Evolutionary conservation across 1,140 invertebrate genomes (phyloP), one percentile per base, ranked within the genome.

Genomic region (Cryptotermes secundus): DNA sequence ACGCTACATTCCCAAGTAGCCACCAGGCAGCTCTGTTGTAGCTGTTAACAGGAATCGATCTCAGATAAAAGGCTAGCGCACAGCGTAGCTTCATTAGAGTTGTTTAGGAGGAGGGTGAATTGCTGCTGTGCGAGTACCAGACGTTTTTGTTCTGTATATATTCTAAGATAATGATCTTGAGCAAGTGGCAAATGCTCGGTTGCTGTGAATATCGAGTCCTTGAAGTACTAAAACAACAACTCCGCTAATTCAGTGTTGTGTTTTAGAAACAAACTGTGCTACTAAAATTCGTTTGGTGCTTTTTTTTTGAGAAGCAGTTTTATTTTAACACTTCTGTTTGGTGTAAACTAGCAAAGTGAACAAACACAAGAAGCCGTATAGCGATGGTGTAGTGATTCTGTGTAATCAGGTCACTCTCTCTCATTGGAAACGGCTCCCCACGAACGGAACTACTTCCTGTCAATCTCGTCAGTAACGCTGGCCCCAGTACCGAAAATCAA

Each of bases 161-260:
- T 72, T 72, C 26, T 49, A 19, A 72, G 59, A 83, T 83, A 83
- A 83, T 83, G 83, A 83, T 83, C 6, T 59, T 83, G 24, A 31
- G 83, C n/a, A 38, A 83, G 83, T 83, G 83, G 83, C 59, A 36
- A 34, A 79, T 53, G 31, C 38, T 79, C 24, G 83, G 83, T 38
- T 83, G 83, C 72, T 83, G 83, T 79, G 83, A 83, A 79, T 83
- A 83, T 19, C 22, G 83, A 35, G 83, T 83, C 9, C 42, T 83
- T 38, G 34, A 83, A 42, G 83, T 83, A 22, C 34, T 31, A 36
- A 16, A 83, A 34, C 31, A 36, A 36, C 26, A 7, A 7, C 38
- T 36, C 19, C 31, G 35, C 81, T 34, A 31, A 31, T 49, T 34
- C 38, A 7, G 2, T 34, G 26, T 81, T 26, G 24, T 81, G 16